phyloP scores from a whole-genome alignment of 2,888 invertebrate species.

The Maniola hyperantus region DNA sequence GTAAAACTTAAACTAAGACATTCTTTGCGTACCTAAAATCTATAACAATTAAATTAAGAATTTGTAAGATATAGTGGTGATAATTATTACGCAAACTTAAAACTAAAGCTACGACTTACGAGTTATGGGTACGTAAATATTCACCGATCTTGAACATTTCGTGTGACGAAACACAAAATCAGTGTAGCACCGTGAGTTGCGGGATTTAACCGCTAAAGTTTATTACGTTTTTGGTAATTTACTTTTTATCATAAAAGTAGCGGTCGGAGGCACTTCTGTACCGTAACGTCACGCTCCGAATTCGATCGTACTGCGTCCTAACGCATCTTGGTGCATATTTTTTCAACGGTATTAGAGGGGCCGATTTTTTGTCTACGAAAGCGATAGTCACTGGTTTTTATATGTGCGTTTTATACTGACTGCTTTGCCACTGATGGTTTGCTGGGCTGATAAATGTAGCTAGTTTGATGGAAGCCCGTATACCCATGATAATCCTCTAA shows the following conservation, averaged over 20 bases:
- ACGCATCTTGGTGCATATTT: conserved; percentile 27
- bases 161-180: conserved; percentile 20
- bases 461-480: too few relatives aligned
- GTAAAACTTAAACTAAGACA: too few relatives aligned
- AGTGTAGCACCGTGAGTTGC: conserved; percentile 44
- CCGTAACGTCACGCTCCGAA: conserved; percentile 58
- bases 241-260: conserved; percentile 55
- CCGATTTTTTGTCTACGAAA: neutral
- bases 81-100: too few relatives aligned
- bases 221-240: conserved; percentile 50
- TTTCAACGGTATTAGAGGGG: neutral
- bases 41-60: too few relatives aligned
- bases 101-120: too few relatives aligned
- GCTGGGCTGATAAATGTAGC: too few relatives aligned
- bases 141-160: conserved; percentile 10
- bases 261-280: conserved; percentile 49
- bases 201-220: conserved; percentile 51
- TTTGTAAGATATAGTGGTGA: too few relatives aligned
- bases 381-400: neutral
- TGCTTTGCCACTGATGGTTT: too few relatives aligned
- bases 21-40: too few relatives aligned
- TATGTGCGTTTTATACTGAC: too few relatives aligned
- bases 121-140: neutral
- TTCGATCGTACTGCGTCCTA: conserved; percentile 40
- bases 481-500: too few relatives aligned